Percentiles rank a stretch among this genome's conserved stretches.
Evolutionary conservation across 2,888 invertebrate species (phyloP).

Genomic region (Torymus aiolomorphi): DNA sequence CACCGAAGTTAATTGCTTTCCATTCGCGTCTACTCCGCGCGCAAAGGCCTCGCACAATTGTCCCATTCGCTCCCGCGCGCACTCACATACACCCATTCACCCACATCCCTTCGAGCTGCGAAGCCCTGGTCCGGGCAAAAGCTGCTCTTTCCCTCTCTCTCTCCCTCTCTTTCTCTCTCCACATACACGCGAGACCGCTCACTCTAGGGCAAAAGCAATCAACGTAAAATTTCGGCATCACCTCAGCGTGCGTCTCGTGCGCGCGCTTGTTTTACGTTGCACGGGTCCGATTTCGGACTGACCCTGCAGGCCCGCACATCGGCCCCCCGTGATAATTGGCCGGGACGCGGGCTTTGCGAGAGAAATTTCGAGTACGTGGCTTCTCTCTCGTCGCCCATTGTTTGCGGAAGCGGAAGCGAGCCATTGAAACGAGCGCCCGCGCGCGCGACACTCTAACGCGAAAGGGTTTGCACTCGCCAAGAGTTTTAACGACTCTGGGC

Average conservation of each 20-base stretch:
- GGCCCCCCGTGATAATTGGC: conserved; percentile 27
- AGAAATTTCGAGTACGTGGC: not conserved
- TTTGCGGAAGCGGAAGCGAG: conserved; percentile 16
- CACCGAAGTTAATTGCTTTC: conserved; percentile 41
- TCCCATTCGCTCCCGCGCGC: not conserved
- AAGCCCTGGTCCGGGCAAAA: not conserved
- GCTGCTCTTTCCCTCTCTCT: not conserved
- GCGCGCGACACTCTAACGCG: not conserved
- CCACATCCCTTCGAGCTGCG: not conserved
- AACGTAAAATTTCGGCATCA: conserved; percentile 38
- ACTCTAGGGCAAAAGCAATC: conserved; percentile 30
- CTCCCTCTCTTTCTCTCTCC: no score
- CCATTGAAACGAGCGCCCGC: conserved; percentile 30
- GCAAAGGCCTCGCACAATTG: not conserved
- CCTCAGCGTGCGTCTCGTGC: not conserved
- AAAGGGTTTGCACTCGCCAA: conserved; percentile 5
- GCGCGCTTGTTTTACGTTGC: conserved; percentile 9
- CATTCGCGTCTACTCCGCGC: not conserved
- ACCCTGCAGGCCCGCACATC: not conserved
- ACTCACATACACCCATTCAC: not conserved
- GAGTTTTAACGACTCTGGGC: conserved; percentile 27
- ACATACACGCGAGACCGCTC: not conserved
- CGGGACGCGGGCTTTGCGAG: not conserved
- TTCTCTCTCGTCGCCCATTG: not conserved
- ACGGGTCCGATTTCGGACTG: conserved; percentile 20